Conservation (phyloP, 1,140 invertebrate species). For the Dinoponera quadriceps region DNA sequence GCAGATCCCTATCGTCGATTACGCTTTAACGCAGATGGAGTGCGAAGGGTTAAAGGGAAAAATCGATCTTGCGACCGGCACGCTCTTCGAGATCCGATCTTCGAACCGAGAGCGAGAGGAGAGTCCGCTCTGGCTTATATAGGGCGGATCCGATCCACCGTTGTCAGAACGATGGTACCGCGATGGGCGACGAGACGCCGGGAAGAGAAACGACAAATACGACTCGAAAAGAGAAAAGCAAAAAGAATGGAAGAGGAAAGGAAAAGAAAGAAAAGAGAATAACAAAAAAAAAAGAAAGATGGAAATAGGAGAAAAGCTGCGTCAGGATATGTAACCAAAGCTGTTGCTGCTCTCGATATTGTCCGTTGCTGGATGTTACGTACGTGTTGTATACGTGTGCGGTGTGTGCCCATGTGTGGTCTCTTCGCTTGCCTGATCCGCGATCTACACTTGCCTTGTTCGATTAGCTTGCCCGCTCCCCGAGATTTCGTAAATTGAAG, state of each 20-base stretch:
- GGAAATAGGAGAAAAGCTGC: slow-evolving; percentile 48
- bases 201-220: slow-evolving; percentile 32
- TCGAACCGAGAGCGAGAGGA: slow-evolving; percentile 32
- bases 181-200: slow-evolving; percentile 23
- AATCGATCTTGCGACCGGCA: slow-evolving; percentile 15
- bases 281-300: slow-evolving; percentile 25
- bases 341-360: slow-evolving; percentile 59
- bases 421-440: slow-evolving; percentile 62
- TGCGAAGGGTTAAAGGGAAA: slow-evolving; percentile 39
- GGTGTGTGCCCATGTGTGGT: slow-evolving; percentile 65
- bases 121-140: not conserved
- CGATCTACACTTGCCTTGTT: slow-evolving; percentile 56
- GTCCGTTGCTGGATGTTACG: slow-evolving; percentile 64
- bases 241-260: slow-evolving; percentile 7
- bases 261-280: not conserved
- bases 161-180: not conserved
- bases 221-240: slow-evolving; percentile 37
- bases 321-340: slow-evolving; percentile 35
- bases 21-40: not conserved
- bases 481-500: slow-evolving; percentile 19
- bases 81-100: slow-evolving; percentile 26
- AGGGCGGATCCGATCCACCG: too few species aligned
- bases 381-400: slow-evolving; percentile 65
- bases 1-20: not conserved
- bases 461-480: slow-evolving; percentile 52